Percentiles rank a stretch among this genome's conserved stretches.
Conservation (phyloP, 2,797 vertebrate genomes). For the Mionectes olivaceus region DNA sequence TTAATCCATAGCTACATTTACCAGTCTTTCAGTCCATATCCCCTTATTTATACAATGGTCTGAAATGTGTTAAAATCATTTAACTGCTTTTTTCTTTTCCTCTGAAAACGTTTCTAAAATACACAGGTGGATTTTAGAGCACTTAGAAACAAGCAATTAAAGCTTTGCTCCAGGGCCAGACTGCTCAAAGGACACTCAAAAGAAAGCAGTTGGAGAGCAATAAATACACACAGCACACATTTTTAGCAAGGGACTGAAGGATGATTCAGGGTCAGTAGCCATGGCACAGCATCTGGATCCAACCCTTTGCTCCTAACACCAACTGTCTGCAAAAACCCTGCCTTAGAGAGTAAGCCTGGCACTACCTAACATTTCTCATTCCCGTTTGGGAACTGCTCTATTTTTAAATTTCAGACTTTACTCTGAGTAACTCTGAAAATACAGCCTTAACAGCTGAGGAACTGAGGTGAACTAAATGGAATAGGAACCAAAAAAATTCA, state of each 20-base stretch:
- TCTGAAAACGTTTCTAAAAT: conserved; percentile 13
- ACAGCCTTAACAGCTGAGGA: neutral
- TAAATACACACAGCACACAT: neutral
- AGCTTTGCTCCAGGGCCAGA: conserved; percentile 10
- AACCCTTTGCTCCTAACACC: neutral
- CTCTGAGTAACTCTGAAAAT: neutral
- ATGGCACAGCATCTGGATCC: neutral
- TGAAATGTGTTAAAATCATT: conserved; percentile 21
- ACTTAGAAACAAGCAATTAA: conserved; percentile 42
- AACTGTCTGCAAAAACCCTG: neutral
- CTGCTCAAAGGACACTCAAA: neutral
- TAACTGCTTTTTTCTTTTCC: neutral
- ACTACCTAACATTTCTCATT: neutral
- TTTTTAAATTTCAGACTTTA: neutral
- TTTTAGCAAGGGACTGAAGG: neutral
- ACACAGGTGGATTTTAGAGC: conserved; percentile 38
- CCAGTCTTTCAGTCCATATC: neutral
- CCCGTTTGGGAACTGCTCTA: neutral
- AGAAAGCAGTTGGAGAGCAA: neutral
- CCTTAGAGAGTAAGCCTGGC: neutral
- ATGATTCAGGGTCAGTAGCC: neutral
- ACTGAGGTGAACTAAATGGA: neutral
- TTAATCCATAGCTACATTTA: neutral
- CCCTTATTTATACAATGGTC: neutral
- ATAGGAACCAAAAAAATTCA: neutral